A percentile compares a stretch with the other conserved stretches of the same genome.
Conservation (phyloP, 2,797 vertebrate species). For the Mus caroli region DNA sequence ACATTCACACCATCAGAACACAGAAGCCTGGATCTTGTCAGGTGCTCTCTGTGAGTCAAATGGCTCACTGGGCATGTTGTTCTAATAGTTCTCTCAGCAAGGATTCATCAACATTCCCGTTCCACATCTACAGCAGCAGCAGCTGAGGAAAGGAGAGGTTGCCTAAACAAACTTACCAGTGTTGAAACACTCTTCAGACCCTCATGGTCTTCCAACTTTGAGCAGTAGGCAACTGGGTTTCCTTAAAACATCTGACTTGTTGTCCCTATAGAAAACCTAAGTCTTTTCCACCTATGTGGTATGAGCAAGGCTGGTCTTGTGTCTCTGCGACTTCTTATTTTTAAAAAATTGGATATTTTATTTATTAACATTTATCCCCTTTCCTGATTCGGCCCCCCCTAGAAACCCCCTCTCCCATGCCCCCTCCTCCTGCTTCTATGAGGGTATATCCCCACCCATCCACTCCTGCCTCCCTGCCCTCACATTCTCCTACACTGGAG, state of each 20-base stretch:
- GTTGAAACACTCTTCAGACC: neutral
- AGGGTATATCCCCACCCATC: too few species aligned
- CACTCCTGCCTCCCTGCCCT: too few species aligned
- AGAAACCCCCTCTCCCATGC: too few species aligned
- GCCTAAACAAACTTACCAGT: fast-evolving
- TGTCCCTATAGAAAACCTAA: neutral
- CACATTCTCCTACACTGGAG: too few species aligned
- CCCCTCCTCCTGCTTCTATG: too few species aligned
- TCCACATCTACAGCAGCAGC: fast-evolving
- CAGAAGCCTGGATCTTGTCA: neutral
- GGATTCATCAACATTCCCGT: neutral
- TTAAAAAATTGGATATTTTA: too few species aligned
- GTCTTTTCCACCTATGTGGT: neutral
- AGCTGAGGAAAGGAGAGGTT: neutral
- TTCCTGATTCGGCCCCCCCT: too few species aligned
- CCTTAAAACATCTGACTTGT: neutral
- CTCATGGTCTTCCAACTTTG: neutral
- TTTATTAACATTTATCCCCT: too few species aligned
- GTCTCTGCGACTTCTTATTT: too few species aligned
- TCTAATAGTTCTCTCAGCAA: neutral
- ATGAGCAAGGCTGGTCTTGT: neutral
- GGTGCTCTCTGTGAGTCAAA: constrained; percentile 4
- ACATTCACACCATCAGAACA: neutral
- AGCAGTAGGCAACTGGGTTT: neutral
- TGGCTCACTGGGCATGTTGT: neutral